Conservation (phyloP, 2,888 invertebrate species). For the Ophraella communa region DNA sequence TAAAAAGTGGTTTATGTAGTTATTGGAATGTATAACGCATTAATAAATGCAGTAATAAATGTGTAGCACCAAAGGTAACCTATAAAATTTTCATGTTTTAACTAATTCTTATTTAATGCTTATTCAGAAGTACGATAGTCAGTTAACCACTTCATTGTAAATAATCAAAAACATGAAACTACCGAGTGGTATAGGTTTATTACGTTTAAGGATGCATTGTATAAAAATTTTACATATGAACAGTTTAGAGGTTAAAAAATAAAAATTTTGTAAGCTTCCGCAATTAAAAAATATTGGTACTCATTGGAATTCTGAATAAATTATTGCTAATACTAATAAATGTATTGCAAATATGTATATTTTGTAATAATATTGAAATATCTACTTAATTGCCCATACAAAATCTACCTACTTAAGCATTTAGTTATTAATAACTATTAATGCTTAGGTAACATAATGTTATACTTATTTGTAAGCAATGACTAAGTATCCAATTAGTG, state of each 20-base stretch:
- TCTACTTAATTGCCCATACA: too few relatives aligned
- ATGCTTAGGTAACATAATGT: too few relatives aligned
- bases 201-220: background rate
- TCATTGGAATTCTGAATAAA: background rate
- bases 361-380: too few relatives aligned
- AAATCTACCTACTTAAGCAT: too few relatives aligned
- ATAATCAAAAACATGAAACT: background rate
- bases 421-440: too few relatives aligned
- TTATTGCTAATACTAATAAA: background rate
- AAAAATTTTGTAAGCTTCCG: background rate
- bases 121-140: background rate
- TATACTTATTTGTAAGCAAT: too few relatives aligned
- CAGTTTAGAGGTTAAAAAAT: background rate
- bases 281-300: background rate
- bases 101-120: background rate
- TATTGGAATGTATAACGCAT: conserved; percentile 21
- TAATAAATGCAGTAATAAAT: conserved; percentile 18
- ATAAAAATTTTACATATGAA: background rate
- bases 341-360: too few relatives aligned
- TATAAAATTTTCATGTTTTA: background rate
- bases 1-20: conserved; percentile 17
- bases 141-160: background rate
- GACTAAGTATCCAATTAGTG: too few relatives aligned
- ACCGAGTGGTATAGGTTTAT: background rate
- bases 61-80: conserved; percentile 23